phyloP scores from a whole-genome alignment of 2,888 invertebrate genomes.

The Pherbina coryleti region DNA sequence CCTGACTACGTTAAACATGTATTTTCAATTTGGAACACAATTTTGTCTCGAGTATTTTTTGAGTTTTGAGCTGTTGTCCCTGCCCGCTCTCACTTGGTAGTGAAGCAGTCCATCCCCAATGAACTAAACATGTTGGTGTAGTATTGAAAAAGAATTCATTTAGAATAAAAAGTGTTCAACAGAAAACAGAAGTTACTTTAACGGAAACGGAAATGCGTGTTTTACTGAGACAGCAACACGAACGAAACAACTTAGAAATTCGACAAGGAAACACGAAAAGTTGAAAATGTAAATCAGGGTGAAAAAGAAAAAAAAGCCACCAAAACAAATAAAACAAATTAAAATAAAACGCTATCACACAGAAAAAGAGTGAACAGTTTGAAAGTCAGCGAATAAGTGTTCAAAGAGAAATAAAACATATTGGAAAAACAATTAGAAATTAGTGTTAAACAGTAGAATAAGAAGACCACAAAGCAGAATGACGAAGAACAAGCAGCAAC shows the following conservation, averaged over 20 bases:
- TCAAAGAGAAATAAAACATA: constrained; percentile 4
- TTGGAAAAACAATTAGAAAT: constrained; percentile 43
- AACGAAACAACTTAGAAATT: constrained; percentile 22
- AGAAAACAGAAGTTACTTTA: constrained; percentile 44
- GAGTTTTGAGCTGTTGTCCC: too few species aligned
- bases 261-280: constrained; percentile 44
- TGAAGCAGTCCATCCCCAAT: too few species aligned
- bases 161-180: background rate
- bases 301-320: constrained; percentile 27
- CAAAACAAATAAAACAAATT: constrained; percentile 22
- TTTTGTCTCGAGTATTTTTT: constrained; percentile 40
- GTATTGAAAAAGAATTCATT: too few species aligned
- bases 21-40: constrained; percentile 47
- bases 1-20: constrained; percentile 40
- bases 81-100: too few species aligned
- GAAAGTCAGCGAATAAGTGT: constrained; percentile 45
- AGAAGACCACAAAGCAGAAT: constrained; percentile 14
- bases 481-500: background rate
- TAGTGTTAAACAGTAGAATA: constrained; percentile 36
- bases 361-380: constrained; percentile 41
- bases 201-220: constrained; percentile 56
- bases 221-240: constrained; percentile 51
- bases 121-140: too few species aligned
- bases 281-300: constrained; percentile 47
- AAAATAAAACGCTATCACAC: constrained; percentile 19